Base-by-base conservation (phyloP, 1,140 invertebrate species). In the Plodia interpunctella region DNA sequence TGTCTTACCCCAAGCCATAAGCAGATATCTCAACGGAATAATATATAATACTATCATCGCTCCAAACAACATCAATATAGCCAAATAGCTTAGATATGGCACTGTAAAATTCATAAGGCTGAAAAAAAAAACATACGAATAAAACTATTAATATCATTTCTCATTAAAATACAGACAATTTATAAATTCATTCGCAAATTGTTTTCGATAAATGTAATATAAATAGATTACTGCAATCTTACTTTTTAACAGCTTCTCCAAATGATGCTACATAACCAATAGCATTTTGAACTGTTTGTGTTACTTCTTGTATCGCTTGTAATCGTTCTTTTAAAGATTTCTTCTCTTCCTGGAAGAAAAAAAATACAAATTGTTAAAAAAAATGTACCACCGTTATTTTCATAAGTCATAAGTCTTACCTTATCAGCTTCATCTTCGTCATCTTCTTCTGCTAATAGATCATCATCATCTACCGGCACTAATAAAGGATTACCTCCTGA, bases 61-160 rank as follows among this genome's bases (percentile, higher is more conserved):
- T n/a, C 93, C 86, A 50, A 93, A 72, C 1, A 96, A 80, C 56
- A 96, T 89, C 9, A 96, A 85, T 60, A 99, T 95, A 15, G 97
- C 97, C 72, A 99, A 90, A 91, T 95, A 97, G 68, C 97, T 98
- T 56, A 99, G 90, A 91, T 98, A 99, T 55, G 98, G 97, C 63
- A 99, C 96, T 30, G 97, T 97, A 90, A 99, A 99, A 83, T 99
- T 98, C 90, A 99, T 97, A 59, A 97, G 95, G 87, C 96, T 98
- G 90, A 58, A 93, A 93, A 68, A 61, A 69, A 68, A 49, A 62
- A n/a, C 5, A 50, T 15, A 51, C 9, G 21, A 30, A 32, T 32
- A 32, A 5, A 32, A 28, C 3, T 3, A 28, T 28, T 9, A 9
- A 28, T 28, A n/a, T n/a, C n/a, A n/a, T n/a, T n/a, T n/a, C n/a